Evolutionary conservation across 1,140 invertebrate species (phyloP).

Genomic region (Cyclina sinensis): DNA sequence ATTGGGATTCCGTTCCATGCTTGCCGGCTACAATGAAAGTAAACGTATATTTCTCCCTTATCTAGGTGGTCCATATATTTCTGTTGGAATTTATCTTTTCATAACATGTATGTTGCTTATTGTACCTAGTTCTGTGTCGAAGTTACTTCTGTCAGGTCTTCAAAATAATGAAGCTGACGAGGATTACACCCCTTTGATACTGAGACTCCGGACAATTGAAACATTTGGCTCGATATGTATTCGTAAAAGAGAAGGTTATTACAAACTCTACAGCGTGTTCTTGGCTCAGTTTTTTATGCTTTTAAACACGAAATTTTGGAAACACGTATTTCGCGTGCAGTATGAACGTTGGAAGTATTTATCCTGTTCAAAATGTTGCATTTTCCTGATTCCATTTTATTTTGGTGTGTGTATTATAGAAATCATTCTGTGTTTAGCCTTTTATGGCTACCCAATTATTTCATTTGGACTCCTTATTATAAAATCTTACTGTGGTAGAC

Average conservation of each 20-base stretch:
- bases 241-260: background rate
- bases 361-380: background rate
- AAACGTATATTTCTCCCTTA: conserved; percentile 23
- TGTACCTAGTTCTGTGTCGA: background rate
- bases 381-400: conserved; percentile 38
- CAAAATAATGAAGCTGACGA: background rate
- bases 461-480: conserved; percentile 19
- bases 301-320: conserved; percentile 48
- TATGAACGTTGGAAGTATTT: conserved; percentile 1
- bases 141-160: conserved; percentile 5
- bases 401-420: conserved; percentile 14
- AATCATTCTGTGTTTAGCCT: background rate
- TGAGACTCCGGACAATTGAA: background rate
- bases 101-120: conserved; percentile 13
- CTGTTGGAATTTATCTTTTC: conserved; percentile 30
- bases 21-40: conserved; percentile 48
- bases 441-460: conserved; percentile 23
- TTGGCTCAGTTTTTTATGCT: conserved; percentile 41
- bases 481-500: conserved; percentile 22
- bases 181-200: background rate
- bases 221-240: conserved; percentile 36
- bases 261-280: conserved; percentile 7
- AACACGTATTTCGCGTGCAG: background rate
- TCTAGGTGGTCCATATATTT: conserved; percentile 52
- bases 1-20: conserved; percentile 50